Conservation (phyloP, 2,113 vertebrate genomes). For the Peromyscus leucopus region DNA sequence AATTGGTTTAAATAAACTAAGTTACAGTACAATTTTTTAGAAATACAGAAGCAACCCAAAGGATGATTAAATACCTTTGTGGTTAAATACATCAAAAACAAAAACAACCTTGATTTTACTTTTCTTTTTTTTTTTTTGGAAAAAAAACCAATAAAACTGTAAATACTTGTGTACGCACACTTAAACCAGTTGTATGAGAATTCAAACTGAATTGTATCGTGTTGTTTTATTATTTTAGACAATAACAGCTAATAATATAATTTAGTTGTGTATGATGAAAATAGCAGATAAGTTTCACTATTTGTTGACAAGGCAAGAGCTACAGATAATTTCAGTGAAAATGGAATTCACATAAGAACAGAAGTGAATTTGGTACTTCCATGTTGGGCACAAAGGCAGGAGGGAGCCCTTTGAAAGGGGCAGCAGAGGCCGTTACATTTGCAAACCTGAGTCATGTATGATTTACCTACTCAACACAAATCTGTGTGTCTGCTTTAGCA, state of each 20-base stretch:
- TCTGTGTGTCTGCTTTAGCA: background rate
- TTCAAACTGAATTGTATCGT: background rate
- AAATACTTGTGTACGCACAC: background rate
- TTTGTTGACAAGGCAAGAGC: background rate
- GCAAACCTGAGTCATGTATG: background rate
- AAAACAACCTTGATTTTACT: background rate
- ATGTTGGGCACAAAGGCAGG: background rate
- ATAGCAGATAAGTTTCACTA: background rate
- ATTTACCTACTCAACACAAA: background rate
- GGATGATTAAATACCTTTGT: too few species aligned
- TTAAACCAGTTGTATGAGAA: too few species aligned
- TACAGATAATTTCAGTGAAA: background rate
- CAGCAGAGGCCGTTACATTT: background rate
- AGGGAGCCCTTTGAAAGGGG: background rate
- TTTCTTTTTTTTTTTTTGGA: background rate
- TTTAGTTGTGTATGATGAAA: background rate
- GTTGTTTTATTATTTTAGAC: background rate
- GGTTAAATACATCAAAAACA: background rate
- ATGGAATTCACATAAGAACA: background rate
- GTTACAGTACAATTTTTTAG: background rate
- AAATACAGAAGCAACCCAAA: background rate
- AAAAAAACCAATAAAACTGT: background rate
- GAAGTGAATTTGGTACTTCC: background rate
- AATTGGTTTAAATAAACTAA: background rate
- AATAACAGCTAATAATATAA: background rate